Conservation (phyloP, 2,888 invertebrate species). For the Ypsolopha sequella region DNA sequence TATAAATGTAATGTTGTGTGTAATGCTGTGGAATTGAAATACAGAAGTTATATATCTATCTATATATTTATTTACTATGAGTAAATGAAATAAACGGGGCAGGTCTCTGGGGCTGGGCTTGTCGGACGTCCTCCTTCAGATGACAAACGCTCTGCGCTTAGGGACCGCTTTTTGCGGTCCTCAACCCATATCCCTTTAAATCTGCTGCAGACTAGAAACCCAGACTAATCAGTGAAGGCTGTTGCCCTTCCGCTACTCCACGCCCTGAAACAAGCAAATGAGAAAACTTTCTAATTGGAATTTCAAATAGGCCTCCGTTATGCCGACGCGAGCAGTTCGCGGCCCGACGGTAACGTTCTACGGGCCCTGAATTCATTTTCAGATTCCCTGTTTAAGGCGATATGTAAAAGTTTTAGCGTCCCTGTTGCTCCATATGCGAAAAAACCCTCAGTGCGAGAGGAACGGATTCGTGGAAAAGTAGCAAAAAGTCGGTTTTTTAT, state of each 20-base stretch:
- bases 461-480: too few relatives aligned
- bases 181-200: slow-evolving; percentile 45
- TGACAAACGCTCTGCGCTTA: slow-evolving; percentile 14
- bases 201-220: slow-evolving; percentile 50
- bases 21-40: too few relatives aligned
- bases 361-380: slow-evolving; percentile 2
- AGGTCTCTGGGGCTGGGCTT: background rate
- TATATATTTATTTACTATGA: too few relatives aligned
- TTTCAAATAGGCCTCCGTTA: slow-evolving; percentile 66
- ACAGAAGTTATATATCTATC: too few relatives aligned
- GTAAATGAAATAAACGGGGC: background rate
- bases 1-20: too few relatives aligned
- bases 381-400: slow-evolving; percentile 1
- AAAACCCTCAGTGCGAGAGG: too few relatives aligned
- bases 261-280: slow-evolving; percentile 68
- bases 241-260: slow-evolving; percentile 62
- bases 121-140: background rate
- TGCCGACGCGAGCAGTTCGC: slow-evolving; percentile 56
- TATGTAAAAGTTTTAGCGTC: too few relatives aligned
- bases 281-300: slow-evolving; percentile 71
- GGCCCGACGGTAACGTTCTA: slow-evolving; percentile 11
- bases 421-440: too few relatives aligned
- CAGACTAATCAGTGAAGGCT: slow-evolving; percentile 64
- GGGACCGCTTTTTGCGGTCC: slow-evolving; percentile 50
- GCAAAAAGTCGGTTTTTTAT: too few relatives aligned